These are phyloP conservation scores for Ptycholaimellus sp. DNA, from an alignment of 2,888 invertebrate genomes.

Conservation along the genomic window DNA sequence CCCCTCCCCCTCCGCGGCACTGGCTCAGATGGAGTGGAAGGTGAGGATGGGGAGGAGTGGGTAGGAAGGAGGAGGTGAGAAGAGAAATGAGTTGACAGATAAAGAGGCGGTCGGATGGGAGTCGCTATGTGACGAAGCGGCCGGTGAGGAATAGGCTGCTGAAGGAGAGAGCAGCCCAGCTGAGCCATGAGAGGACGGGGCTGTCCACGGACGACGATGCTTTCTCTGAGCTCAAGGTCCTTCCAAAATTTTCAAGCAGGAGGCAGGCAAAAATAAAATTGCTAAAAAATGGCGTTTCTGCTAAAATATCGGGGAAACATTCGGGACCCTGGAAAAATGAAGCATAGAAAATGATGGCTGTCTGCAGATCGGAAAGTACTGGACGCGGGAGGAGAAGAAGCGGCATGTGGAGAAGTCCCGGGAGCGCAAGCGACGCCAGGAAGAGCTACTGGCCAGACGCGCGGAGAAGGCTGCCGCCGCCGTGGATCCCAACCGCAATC, in stretches of 20 bases:
- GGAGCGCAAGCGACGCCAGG: conserved; percentile 35
- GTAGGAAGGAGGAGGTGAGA: no score
- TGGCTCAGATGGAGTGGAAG: conserved; percentile 48
- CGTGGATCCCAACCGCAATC: conserved; percentile 11
- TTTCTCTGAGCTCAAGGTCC: conserved; percentile 44
- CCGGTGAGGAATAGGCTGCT: conserved; percentile 43
- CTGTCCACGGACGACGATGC: conserved; percentile 53
- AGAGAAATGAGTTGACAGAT: no score
- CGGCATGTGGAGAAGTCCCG: conserved; percentile 45
- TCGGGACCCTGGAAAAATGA: no score
- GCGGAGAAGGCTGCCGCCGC: neutral
- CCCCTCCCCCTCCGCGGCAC: no score
- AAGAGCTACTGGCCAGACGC: conserved; percentile 17
- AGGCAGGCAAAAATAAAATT: no score
- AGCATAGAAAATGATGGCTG: no score
- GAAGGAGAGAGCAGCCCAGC: conserved; percentile 42
- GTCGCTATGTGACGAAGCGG: conserved; percentile 47
- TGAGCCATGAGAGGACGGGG: conserved; percentile 42
- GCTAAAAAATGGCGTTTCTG: no score
- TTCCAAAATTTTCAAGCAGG: no score
- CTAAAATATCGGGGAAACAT: no score
- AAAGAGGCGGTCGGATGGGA: conserved; percentile 48
- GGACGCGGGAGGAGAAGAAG: conserved; percentile 50
- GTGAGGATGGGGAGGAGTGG: conserved; percentile 29
- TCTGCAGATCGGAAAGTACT: conserved; percentile 40